Conservation (phyloP, 1,140 invertebrate species). For the Apolygus lucorum region DNA sequence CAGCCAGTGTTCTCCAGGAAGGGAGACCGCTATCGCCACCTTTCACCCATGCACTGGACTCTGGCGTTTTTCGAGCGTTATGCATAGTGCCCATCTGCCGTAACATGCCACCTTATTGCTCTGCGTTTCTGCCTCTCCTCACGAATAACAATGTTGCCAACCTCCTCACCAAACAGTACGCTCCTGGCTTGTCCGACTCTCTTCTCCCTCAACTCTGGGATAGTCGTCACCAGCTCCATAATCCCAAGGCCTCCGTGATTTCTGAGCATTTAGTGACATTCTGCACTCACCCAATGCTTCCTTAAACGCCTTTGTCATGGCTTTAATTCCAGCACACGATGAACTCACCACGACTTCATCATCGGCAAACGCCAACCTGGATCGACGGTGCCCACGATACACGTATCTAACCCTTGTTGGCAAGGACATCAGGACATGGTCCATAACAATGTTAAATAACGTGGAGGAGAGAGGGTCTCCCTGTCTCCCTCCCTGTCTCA, state of each 20-base stretch:
- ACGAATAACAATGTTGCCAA: too few relatives aligned
- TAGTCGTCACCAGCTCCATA: background rate
- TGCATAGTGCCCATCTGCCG: background rate
- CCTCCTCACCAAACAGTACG: too few relatives aligned
- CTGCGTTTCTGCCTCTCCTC: background rate
- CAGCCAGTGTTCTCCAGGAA: background rate
- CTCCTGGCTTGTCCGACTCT: background rate
- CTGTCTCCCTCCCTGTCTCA: conserved; percentile 34
- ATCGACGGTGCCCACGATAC: background rate
- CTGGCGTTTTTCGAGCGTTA: background rate
- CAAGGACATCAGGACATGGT: conserved; percentile 29
- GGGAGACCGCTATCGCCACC: background rate
- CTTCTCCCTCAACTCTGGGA: background rate
- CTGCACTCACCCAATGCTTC: background rate
- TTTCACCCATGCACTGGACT: too few relatives aligned
- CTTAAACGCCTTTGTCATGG: background rate
- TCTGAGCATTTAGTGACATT: background rate
- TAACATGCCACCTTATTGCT: background rate
- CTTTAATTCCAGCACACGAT: background rate
- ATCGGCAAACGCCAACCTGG: conserved; percentile 25
- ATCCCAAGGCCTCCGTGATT: background rate
- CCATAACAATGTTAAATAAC: conserved; percentile 37
- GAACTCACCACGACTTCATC: conserved; percentile 20
- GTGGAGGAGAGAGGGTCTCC: conserved; percentile 36
- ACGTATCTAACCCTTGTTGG: background rate